Base-by-base conservation (phyloP, 2,797 vertebrate species). In the Danio albolineatus region DNA sequence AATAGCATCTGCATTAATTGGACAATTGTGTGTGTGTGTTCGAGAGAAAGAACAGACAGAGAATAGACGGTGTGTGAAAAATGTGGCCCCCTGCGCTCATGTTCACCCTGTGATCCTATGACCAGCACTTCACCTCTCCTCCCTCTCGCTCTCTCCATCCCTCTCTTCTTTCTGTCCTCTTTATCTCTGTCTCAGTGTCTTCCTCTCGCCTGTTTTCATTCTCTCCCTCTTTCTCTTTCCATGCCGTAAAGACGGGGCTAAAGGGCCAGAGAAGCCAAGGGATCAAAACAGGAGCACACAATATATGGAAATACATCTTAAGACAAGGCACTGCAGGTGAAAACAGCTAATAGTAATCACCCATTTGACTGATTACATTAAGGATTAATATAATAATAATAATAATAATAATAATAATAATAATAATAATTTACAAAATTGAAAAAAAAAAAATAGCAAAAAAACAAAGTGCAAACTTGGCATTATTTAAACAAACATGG, bases 81-180 rank as follows among this genome's bases (percentile, higher is more conserved):
- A 82, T 80, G 61, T 49, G 38, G 53, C 78, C 67, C 67, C 51
- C 17, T 76, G 64, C n/a, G 65, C 74, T 74, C 66, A 81, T 83
- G 78, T 74, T 83, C 80, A 39, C 74, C 83, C 73, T 82, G 64
- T 84, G 78, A 82, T 73, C 74, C 86, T 73, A 60, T 86, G 82
- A 85, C 85, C 82, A 82, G 74, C 64, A 74, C 76, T 86, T 84
- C 80, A 84, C 81, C 83, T 79, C 76, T 67, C 64, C 69, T 83
- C 69, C 70, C 57, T 56, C 54, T 56, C 59, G 59, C 48, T 66
- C 65, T 59, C 64, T 70, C 21, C 39, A 28, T 75, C 53, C 77
- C 48, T 79, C 57, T 71, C 69, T 83, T 57, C 51, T 65, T 77
- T 59, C 53, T 59, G 67, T 70, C 43, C 62, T 38, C 39, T 77